Conservation (phyloP, 2,888 invertebrate genomes). For the Apotomis capreana region DNA sequence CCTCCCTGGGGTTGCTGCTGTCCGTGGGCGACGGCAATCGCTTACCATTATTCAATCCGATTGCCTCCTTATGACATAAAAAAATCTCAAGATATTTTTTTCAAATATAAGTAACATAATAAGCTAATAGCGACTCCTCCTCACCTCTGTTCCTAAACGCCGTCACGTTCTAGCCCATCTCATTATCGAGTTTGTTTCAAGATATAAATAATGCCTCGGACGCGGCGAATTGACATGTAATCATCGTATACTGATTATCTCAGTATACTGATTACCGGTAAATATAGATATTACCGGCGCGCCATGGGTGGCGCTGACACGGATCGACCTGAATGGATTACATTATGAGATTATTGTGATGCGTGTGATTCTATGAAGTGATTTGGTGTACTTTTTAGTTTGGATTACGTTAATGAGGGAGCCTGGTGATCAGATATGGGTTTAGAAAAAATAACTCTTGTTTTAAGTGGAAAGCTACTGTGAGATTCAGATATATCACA, state of each 20-base stretch:
- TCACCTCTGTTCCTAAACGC: slow-evolving; percentile 52
- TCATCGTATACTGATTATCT: slow-evolving; percentile 71
- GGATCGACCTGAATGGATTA: slow-evolving; percentile 17
- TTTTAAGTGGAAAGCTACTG: not conserved
- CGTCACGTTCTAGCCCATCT: slow-evolving; percentile 67
- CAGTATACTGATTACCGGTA: slow-evolving; percentile 69
- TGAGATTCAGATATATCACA: no score
- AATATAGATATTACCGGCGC: slow-evolving; percentile 76
- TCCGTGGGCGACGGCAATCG: no score
- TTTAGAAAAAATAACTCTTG: not conserved
- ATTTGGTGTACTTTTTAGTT: slow-evolving; percentile 18
- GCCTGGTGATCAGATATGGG: not conserved
- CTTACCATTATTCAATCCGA: no score
- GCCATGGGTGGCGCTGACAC: slow-evolving; percentile 52
- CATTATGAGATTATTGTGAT: slow-evolving; percentile 15
- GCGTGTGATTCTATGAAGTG: slow-evolving; percentile 35
- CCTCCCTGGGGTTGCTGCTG: no score
- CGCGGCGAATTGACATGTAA: slow-evolving; percentile 78
- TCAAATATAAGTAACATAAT: not conserved
- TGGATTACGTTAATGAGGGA: slow-evolving; percentile 13
- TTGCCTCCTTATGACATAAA: no score
- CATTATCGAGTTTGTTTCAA: slow-evolving; percentile 80
- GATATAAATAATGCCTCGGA: slow-evolving; percentile 76
- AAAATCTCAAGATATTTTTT: not conserved
- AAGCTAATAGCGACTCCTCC: slow-evolving; percentile 52